Conservation (phyloP, 2,797 vertebrate species). For the Ptychadena robeensis region DNA sequence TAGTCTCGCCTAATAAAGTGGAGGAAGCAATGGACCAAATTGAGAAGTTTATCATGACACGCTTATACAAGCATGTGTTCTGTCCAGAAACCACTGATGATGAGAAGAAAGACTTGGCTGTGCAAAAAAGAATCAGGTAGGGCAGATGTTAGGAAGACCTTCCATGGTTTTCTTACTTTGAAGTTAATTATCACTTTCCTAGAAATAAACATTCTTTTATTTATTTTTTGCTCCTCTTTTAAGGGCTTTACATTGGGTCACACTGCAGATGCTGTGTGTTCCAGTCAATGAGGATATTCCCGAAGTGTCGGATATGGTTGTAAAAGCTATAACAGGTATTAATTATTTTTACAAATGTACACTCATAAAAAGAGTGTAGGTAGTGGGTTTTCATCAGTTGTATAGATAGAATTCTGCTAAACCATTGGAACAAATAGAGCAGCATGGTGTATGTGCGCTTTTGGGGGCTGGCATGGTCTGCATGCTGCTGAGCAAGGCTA, state of each 20-base stretch:
- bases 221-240: slow-evolving; percentile 1
- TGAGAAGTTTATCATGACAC: slow-evolving; percentile 96
- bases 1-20: slow-evolving; percentile 89
- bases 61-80: slow-evolving; percentile 94
- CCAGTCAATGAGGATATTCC: slow-evolving; percentile 93
- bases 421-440: not conserved
- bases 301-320: slow-evolving; percentile 93
- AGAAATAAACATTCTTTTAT: too few species aligned
- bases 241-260: slow-evolving; percentile 96
- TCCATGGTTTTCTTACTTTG: too few species aligned
- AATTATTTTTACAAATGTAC: too few species aligned
- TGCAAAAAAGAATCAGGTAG: slow-evolving; percentile 91
- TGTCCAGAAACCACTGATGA: slow-evolving; percentile 96
- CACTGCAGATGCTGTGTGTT: slow-evolving; percentile 93
- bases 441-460: too few species aligned
- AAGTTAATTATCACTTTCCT: too few species aligned
- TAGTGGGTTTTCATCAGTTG: not conserved
- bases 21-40: slow-evolving; percentile 96
- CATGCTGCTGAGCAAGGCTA: too few species aligned
- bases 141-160: not conserved
- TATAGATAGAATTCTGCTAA: not conserved
- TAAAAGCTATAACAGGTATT: slow-evolving; percentile 98
- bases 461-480: too few species aligned
- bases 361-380: not conserved
- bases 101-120: slow-evolving; percentile 93